Conservation (phyloP, 2,888 invertebrate species). For the Autographa pulchrina region DNA sequence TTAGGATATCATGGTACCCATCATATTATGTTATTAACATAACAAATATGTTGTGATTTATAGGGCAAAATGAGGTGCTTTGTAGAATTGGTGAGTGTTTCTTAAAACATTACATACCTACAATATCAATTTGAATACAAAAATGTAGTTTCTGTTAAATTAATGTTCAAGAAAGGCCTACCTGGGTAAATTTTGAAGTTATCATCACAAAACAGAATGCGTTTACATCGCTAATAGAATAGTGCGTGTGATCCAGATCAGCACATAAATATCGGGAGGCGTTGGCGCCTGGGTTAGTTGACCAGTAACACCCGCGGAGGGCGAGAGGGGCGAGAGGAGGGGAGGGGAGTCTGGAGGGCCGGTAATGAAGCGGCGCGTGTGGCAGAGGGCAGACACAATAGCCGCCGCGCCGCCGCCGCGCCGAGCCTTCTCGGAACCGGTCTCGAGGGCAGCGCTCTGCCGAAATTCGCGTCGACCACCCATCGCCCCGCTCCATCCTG, state of each 20-base stretch:
- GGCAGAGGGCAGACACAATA: slow-evolving; percentile 86
- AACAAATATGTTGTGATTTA: slow-evolving; percentile 49
- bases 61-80: slow-evolving; percentile 12
- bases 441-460: slow-evolving; percentile 82
- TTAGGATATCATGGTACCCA: slow-evolving; percentile 63
- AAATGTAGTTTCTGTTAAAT: not conserved
- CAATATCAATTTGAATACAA: not conserved
- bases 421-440: slow-evolving; percentile 87
- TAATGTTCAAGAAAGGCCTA: not conserved
- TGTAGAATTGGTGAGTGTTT: not conserved
- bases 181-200: not conserved
- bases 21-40: slow-evolving; percentile 50
- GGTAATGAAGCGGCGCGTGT: slow-evolving; percentile 83
- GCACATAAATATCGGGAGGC: slow-evolving; percentile 60
- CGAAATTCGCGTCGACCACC: slow-evolving; percentile 89
- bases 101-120: not conserved
- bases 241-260: slow-evolving; percentile 51
- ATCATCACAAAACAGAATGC: slow-evolving; percentile 9
- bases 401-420: slow-evolving; percentile 76
- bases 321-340: slow-evolving; percentile 54
- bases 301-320: slow-evolving; percentile 55
- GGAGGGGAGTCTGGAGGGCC: slow-evolving; percentile 64
- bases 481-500: slow-evolving; percentile 73
- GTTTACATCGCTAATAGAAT: slow-evolving; percentile 38
- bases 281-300: slow-evolving; percentile 71